These are phyloP conservation scores for Cynopterus brachyotis DNA, from an alignment of 2,113 vertebrate species.

Conservation along the genomic window DNA sequence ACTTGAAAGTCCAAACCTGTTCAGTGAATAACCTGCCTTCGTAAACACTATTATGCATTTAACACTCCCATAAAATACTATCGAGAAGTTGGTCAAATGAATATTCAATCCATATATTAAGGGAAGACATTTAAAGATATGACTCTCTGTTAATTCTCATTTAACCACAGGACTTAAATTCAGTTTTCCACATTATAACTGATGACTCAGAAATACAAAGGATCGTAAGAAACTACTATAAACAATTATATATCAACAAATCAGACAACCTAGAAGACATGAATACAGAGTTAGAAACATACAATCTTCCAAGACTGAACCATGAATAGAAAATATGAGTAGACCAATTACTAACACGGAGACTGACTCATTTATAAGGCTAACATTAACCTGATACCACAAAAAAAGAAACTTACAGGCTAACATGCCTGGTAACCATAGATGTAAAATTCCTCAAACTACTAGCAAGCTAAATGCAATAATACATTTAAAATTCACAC, in stretches of 20 bases:
- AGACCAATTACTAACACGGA: not conserved
- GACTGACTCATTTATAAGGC: not conserved
- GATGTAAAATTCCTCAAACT: not conserved
- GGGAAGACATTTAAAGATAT: not conserved
- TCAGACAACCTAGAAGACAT: no score
- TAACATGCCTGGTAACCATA: not conserved
- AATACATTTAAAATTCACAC: not conserved
- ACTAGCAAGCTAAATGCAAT: not conserved
- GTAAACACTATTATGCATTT: not conserved
- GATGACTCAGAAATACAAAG: not conserved
- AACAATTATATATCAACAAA: not conserved
- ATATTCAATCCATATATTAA: conserved; percentile 4
- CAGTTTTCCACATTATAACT: not conserved
- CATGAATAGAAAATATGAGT: not conserved
- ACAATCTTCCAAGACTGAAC: not conserved
- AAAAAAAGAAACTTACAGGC: not conserved
- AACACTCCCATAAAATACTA: not conserved
- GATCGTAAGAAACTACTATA: not conserved
- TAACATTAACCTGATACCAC: not conserved
- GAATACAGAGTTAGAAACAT: not conserved
- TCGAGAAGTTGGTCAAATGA: not conserved
- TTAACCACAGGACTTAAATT: not conserved
- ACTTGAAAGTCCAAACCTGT: not conserved
- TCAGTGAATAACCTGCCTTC: not conserved
- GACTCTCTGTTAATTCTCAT: conserved; percentile 9